Base-by-base conservation (phyloP, 1,140 invertebrate genomes). In the Chelonus insularis region DNA sequence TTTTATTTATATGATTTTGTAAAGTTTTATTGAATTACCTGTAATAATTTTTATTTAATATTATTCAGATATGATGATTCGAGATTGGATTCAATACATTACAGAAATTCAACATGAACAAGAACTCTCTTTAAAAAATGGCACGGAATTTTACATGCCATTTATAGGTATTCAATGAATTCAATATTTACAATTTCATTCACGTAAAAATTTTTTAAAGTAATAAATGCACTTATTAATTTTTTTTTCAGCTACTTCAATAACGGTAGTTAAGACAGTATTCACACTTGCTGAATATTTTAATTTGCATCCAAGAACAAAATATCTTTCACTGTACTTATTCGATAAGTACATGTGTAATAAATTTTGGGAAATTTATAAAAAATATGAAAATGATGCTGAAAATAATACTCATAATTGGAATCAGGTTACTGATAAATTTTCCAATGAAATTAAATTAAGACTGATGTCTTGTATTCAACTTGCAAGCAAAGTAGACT, bases 401-500 rank as follows among this genome's bases (percentile, higher is more conserved):
- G 25, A 29, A 3, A n/a, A 20, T 0, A 39, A 50, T 11, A 56
- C 65, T 12, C 12, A 7, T 9, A 20, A 36, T 6, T 71, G 66
- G 65, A 50, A 58, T 3, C 43, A 64, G 48, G 41, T 64, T 9
- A 43, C 43, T 57, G 61, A 68, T 4, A 64, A 52, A 21, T 62
- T 66, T 29, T 60, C 68, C 34, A 60, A 50, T 37, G 34, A 71
- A 47, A 29, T 63, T 9, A 69, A 67, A 64, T 18, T 74, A 43
- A 60, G 72, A 58, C 64, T 76, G 8, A 57, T 79, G 54, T 71
- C 68, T 3, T 77, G 74, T 34, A 70, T 79, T 47, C 75, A 78
- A 47, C 60, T 79, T 37, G 75, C 74, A 3, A 72, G 69, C 57
- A 78, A 79, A 70, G 68, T 79, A 57, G 70, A 77, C 18, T 73